Percentiles rank a stretch among this genome's conserved stretches.
phyloP scores from a whole-genome alignment of 2,113 vertebrate genomes.

The Miniopterus natalensis region DNA sequence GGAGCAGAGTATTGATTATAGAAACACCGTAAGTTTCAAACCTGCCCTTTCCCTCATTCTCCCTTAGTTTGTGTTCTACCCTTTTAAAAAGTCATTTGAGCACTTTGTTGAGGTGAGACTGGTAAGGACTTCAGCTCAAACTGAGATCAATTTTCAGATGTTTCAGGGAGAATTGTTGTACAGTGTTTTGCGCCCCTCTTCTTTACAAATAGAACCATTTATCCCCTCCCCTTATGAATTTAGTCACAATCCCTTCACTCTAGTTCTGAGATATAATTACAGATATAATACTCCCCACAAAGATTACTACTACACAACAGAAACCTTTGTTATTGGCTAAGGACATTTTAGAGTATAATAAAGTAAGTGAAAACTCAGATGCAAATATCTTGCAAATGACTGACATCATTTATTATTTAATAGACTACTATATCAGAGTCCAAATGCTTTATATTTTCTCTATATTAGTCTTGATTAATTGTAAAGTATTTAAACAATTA shows the following conservation, averaged over 20 bases:
- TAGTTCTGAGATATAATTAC: conserved; percentile 31
- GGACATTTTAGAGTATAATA: not conserved
- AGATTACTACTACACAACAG: not conserved
- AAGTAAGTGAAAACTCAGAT: conserved; percentile 33
- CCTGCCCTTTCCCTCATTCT: conserved; percentile 79
- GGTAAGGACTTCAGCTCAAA: conserved; percentile 73
- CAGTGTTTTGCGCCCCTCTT: not conserved
- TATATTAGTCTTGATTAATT: not conserved
- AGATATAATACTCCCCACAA: not conserved
- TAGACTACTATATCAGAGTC: not conserved
- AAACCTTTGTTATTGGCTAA: conserved; percentile 23
- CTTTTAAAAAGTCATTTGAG: conserved; percentile 83
- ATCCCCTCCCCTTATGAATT: not conserved
- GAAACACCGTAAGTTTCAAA: conserved; percentile 85
- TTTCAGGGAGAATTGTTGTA: conserved; percentile 46
- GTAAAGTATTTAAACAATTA: not conserved
- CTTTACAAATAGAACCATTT: conserved; percentile 55
- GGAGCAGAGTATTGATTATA: conserved; percentile 88
- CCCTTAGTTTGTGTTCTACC: conserved; percentile 52
- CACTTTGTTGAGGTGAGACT: conserved; percentile 72
- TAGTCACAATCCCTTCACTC: conserved; percentile 8
- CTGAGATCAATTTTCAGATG: conserved; percentile 79
- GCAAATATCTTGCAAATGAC: not conserved
- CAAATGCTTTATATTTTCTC: not conserved
- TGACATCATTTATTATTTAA: not conserved